Conservation (phyloP, 2,888 invertebrate species). For the Malacosoma neustria region DNA sequence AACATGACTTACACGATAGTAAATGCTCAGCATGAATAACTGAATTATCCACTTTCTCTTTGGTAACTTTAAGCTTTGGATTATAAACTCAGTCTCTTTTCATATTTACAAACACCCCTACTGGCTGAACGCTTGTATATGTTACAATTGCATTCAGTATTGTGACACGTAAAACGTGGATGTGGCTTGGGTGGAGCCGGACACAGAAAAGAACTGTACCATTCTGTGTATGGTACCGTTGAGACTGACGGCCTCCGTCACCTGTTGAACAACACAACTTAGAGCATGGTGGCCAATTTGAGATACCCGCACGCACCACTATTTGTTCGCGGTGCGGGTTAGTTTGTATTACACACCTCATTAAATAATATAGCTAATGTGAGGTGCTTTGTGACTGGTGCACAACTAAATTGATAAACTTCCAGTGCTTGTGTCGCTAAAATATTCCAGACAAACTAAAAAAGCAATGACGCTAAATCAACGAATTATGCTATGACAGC, state of each 20-base stretch:
- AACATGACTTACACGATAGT: conserved; percentile 71
- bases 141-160: conserved; percentile 56
- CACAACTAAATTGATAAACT: conserved; percentile 27
- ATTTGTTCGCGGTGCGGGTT: conserved; percentile 21
- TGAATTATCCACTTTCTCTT: conserved; percentile 65
- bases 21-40: conserved; percentile 61
- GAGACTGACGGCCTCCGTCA: conserved; percentile 76
- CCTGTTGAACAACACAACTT: conserved; percentile 75
- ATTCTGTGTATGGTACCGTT: conserved; percentile 78
- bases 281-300: conserved; percentile 54
- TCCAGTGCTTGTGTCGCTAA: conserved; percentile 44
- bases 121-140: conserved; percentile 37
- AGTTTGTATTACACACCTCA: conserved; percentile 15
- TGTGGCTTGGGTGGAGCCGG: conserved; percentile 76
- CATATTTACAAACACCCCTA: conserved; percentile 64
- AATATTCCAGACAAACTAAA: conserved; percentile 36
- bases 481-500: conserved; percentile 53
- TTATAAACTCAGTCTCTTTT: conserved; percentile 62
- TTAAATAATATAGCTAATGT: conserved; percentile 11
- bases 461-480: conserved; percentile 66
- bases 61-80: conserved; percentile 60
- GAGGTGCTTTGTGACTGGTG: conserved; percentile 37
- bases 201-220: conserved; percentile 78
- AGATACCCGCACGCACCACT: conserved; percentile 20
- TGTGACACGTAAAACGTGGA: conserved; percentile 79